A percentile compares a stretch with the other conserved stretches of the same genome.
Conservation (phyloP, 2,113 vertebrate species). For the Pavo muticus region DNA sequence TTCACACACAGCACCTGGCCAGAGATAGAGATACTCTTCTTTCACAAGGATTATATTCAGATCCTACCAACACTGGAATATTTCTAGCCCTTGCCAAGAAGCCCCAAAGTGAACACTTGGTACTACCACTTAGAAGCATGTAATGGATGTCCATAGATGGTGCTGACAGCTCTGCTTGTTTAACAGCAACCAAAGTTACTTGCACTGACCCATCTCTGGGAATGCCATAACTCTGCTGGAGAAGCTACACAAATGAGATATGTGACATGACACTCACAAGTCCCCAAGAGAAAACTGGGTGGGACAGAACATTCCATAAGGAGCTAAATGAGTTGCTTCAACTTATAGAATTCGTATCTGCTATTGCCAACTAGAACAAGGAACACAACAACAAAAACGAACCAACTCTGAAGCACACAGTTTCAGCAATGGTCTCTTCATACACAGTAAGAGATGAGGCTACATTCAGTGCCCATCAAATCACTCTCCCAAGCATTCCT, state of each 20-base stretch:
- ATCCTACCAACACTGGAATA: neutral
- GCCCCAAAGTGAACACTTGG: neutral
- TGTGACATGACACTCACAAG: neutral
- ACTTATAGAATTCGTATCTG: neutral
- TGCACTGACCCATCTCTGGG: slow-evolving; percentile 7
- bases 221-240: slow-evolving; percentile 12
- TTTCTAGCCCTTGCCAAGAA: neutral
- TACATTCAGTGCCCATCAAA: neutral
- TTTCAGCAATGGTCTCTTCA: neutral
- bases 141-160: neutral
- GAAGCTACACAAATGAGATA: neutral
- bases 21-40: neutral
- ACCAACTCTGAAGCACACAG: neutral
- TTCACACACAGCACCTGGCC: neutral
- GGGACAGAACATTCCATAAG: slow-evolving; percentile 18
- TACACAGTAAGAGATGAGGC: neutral
- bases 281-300: slow-evolving; percentile 2
- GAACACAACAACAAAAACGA: neutral
- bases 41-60: neutral
- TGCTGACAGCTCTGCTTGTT: neutral
- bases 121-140: neutral
- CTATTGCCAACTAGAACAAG: neutral
- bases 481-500: neutral
- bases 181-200: neutral
- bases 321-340: neutral